These are phyloP conservation scores for Elaphurus davidianus DNA, from an alignment of 2,113 vertebrate genomes.

Conservation along the genomic window DNA sequence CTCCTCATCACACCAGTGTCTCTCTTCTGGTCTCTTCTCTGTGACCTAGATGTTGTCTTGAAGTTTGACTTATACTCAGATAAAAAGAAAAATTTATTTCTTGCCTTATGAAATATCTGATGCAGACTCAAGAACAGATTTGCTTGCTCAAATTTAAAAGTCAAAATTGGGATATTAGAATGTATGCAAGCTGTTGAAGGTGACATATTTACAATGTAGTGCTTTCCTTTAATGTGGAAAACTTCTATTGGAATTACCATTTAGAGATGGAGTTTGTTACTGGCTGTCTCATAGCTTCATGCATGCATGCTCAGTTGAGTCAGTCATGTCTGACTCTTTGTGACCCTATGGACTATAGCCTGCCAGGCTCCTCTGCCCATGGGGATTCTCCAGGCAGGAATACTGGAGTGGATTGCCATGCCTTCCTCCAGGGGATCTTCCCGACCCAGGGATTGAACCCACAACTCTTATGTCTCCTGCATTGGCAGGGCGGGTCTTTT, in stretches of 20 bases:
- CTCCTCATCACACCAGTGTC: too few species aligned
- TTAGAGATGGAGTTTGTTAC: background rate
- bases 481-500: background rate
- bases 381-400: background rate
- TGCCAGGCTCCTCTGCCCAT: background rate
- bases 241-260: background rate
- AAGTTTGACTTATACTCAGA: background rate
- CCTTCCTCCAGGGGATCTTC: background rate
- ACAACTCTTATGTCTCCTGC: background rate
- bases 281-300: background rate
- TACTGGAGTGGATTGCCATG: background rate
- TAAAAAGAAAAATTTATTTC: background rate
- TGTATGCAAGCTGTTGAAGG: background rate
- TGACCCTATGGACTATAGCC: background rate
- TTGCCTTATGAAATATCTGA: background rate
- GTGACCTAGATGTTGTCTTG: background rate
- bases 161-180: background rate
- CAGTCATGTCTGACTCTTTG: background rate
- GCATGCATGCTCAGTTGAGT: background rate
- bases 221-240: background rate
- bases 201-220: background rate
- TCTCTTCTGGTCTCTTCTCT: background rate
- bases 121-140: background rate
- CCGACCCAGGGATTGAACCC: background rate
- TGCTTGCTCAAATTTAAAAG: background rate